These are phyloP conservation scores for Gobio gobio DNA, from an alignment of 2,113 vertebrate genomes.

Conservation along the genomic window DNA sequence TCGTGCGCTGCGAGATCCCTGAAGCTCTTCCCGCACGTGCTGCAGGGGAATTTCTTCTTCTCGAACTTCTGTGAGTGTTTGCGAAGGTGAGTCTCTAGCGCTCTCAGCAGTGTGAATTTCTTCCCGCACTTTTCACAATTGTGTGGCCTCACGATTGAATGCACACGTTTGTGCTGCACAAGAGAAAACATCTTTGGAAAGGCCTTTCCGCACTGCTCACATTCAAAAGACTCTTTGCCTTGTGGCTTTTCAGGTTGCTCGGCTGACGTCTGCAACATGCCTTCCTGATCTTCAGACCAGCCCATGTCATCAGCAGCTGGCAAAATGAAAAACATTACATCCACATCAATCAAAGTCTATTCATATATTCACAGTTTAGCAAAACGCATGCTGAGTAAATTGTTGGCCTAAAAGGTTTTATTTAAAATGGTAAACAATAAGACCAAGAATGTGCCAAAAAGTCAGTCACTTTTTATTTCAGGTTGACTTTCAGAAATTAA, in stretches of 20 bases:
- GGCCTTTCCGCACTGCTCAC: conserved; percentile 65
- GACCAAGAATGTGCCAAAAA: background rate
- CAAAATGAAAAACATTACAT: background rate
- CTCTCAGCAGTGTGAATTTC: conserved; percentile 42
- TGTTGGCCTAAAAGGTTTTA: background rate
- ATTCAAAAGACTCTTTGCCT: conserved; percentile 57
- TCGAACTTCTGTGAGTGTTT: conserved; percentile 28
- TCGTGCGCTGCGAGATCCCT: conserved; percentile 66
- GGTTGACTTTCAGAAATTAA: background rate
- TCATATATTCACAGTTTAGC: background rate
- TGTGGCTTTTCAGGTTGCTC: background rate
- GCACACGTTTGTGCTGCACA: conserved; percentile 33
- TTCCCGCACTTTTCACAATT: conserved; percentile 50
- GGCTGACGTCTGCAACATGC: background rate
- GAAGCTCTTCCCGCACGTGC: conserved; percentile 52
- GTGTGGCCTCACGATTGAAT: conserved; percentile 34
- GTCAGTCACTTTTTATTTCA: background rate
- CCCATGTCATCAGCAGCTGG: background rate
- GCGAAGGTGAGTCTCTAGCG: conserved; percentile 43
- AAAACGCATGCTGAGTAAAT: background rate
- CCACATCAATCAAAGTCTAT: background rate
- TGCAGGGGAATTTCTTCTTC: conserved; percentile 47
- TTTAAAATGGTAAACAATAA: background rate
- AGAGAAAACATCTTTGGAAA: conserved; percentile 68
- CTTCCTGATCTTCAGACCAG: conserved; percentile 3